Evolutionary conservation across 2,113 vertebrate species (phyloP), one percentile per base, ranked within the genome.

Genomic region (Amia ocellicauda): DNA sequence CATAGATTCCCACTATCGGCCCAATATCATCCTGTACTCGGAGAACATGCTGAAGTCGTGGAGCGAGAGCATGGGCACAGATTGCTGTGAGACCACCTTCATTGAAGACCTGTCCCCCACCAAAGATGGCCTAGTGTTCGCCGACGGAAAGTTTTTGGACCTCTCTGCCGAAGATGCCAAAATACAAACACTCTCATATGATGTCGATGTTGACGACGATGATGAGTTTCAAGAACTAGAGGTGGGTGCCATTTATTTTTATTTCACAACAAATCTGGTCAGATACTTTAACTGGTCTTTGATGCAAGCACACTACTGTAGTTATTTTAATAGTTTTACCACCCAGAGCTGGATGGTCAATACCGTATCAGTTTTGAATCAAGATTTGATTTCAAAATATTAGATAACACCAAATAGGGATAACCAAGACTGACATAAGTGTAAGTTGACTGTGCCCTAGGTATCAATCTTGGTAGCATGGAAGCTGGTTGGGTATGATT

Each of bases 61-160:
- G 93, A 93, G 89, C 0, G 94, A 94, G 1, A 75, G 79, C 0
- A 56, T 89, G 28, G 80, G 79, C 2, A 62, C 88, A 0, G 93
- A 95, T 74, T 95, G 93, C 84, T 97, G 94, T 0, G 95, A 97
- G 74, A 98, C 94, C 10, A 96, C 95, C 43, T 98, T 98, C 80
- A 97, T 95, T 0, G 94, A 97, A 78, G 92, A 91, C 41, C 74
- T 73, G 1, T 85, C 86, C 0, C 86, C 90, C 58, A 70, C 84
- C 40, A 94, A 88, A 80, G 91, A 96, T 66, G 86, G 82, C 62
- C 75, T 93, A 76, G 80, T 93, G 58, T 91, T 91, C 27, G 72
- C 88, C 0, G 92, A 95, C 1, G 78, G 88, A 66, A 94, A 87
- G 69, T 93, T 94, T 72, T 85, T 96, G 0, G 92, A 94, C 60